Base-by-base conservation (phyloP, 2,888 invertebrate species). In the Cheilosia soror region DNA sequence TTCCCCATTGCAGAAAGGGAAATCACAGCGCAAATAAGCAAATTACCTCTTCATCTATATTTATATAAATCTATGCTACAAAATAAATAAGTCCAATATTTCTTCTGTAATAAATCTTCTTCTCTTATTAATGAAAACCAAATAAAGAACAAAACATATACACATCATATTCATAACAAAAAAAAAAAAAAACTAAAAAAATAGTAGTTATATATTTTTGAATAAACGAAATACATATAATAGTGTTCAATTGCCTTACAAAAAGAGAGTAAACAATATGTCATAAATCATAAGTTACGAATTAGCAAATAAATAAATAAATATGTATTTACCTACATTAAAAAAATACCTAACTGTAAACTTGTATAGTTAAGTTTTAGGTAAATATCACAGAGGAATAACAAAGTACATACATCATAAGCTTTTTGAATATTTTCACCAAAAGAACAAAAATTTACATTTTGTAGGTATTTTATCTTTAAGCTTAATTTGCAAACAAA, bases 211-310 rank as follows among this genome's bases (percentile, higher is more conserved):
- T 75, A 60, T 51, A 76, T 66, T 51, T 76, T 49, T 20, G 11
- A 58, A 20, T 5, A 31, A 57, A 60, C n/a, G 49, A 11, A 78
- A 72, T 20, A 63, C 65, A 72, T 29, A 7, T 55, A 25, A 55
- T 55, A 83, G 82, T 83, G 72, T 83, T 83, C 78, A 78, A 78
- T 66, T 72, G 83, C 83, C 83, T 83, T 83, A 83, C 27, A 20
- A 65, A 20, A 29, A 66, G 62, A 72, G 53, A 72, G n/a, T 25
- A 49, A 49, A 49, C 25, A 49, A 60, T 60, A 65, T 65, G 66
- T 82, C 65, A 55, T 71, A 82, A 77, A 55, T 82, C 65, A 55
- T 71, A 82, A 77, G 71, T 68, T 66, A 68, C 13, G 60, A 65
- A 47, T 13, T 65, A 60, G 15, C 1, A 63, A 40, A 60, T 37